These are phyloP conservation scores for Megathymus violae DNA, from an alignment of 1,140 invertebrate species.

Conservation along the genomic window DNA sequence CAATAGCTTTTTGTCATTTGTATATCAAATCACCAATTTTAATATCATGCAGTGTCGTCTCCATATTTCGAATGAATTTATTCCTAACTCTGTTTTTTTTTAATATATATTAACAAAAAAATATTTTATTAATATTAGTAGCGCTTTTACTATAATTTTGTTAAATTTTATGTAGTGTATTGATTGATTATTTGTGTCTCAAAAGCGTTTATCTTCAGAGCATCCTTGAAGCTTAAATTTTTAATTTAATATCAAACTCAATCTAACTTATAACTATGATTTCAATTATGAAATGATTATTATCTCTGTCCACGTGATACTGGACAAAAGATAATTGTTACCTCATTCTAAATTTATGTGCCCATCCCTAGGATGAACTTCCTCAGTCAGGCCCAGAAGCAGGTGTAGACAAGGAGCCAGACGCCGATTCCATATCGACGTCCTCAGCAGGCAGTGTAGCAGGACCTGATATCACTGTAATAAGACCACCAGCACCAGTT, in stretches of 20 bases:
- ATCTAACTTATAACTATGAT: too few relatives aligned
- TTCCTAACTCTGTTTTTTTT: background rate
- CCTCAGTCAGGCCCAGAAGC: slow-evolving; percentile 66
- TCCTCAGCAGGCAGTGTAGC: slow-evolving; percentile 72
- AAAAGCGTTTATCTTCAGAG: too few relatives aligned
- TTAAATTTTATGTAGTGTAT: background rate
- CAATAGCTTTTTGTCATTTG: slow-evolving; percentile 5
- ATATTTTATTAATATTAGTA: background rate
- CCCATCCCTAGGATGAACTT: slow-evolving; percentile 61
- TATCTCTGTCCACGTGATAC: too few relatives aligned
- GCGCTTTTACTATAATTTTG: background rate
- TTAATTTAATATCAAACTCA: too few relatives aligned
- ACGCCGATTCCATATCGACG: slow-evolving; percentile 67
- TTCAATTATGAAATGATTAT: too few relatives aligned
- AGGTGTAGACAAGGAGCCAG: slow-evolving; percentile 58
- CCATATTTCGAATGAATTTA: background rate
- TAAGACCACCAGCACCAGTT: slow-evolving; percentile 54
- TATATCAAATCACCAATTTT: slow-evolving; percentile 1
- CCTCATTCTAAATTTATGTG: background rate
- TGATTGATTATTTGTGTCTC: background rate
- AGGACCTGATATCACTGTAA: slow-evolving; percentile 67
- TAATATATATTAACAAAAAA: background rate
- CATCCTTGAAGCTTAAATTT: too few relatives aligned
- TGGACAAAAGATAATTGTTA: too few relatives aligned
- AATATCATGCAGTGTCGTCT: slow-evolving; percentile 4